Evolutionary conservation across 1,140 invertebrate species (phyloP), one percentile per base, ranked within the genome.

Genomic region (Agrypnia vestita): DNA sequence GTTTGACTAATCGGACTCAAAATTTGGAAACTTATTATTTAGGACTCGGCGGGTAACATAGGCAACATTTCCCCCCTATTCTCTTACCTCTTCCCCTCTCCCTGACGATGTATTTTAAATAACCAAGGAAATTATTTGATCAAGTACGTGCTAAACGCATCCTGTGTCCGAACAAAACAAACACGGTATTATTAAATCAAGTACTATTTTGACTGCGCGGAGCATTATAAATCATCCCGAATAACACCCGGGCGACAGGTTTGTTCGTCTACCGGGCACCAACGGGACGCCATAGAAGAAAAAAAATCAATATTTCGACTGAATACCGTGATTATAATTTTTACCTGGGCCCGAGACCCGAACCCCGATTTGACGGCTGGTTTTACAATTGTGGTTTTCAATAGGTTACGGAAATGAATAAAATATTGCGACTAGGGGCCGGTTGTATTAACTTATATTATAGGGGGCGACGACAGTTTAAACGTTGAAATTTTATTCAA

Each of bases 271-370:
- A 51, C 59, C 61, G 61, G 9, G 61, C 61, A 64, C 19, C 61
- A 19, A 12, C 10, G n/a, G 59, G 61, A 64, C 55, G 55, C 55
- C 55, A 21, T 21, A 12, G 61, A 35, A 8, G 61, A 64, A 64
- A 64, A 64, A 35, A 64, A 64, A 64, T 64, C 61, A 64, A 64
- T 64, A 64, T 25, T 64, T 25, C 25, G 61, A 13, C 61, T 71
- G 67, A 51, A 21, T 61, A 59, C 49, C 59, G 73, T 75, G 55
- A 75, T 75, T 75, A 75, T 75, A 56, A 61, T 61, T 75, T 49
- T 56, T 75, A 75, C 73, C 73, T 75, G 73, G 15, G 25, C n/a
- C 17, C 47, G n/a, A 1, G 25, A 4, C 8, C 62, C 17, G 47
- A 21, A 15, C 44, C 47, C 46, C 4, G 35, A 4, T 25, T n/a